Base-by-base conservation (phyloP, 2,888 invertebrate species). In the Diloba caeruleocephala region DNA sequence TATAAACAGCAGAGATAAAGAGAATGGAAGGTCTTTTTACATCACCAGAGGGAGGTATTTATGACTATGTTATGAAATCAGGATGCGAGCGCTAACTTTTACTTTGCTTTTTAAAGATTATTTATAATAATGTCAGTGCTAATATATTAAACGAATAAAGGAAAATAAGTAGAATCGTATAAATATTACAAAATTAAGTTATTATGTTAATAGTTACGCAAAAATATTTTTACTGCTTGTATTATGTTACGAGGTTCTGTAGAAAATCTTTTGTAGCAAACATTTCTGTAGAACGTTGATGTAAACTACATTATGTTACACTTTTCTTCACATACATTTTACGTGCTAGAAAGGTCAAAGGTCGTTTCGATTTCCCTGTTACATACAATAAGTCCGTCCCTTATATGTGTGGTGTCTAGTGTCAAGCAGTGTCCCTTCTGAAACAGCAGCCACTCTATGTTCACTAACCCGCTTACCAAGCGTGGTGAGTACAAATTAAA, bases 201-300 rank as follows among this genome's bases (percentile, higher is more conserved):
- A 43, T 62, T 62, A 62, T 62, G 63, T 51, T 63, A 62, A 62
- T 62, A 33, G 23, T 36, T 41, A 44, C 52, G 64, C 39, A 63
- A 63, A 45, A 9, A 23, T 28, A 26, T 32, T 14, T 7, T 44
- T 46, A 48, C 26, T 41, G 43, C 26, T 51, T 44, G 42, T 56
- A 46, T 36, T 50, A 62, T 43, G 14, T 57, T 41, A 29, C 23
- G 23, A 51, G 37, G 4, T 13, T 33, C n/a, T 36, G 34, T 12
- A 13, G 34, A 14, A 34, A 42, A 45, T 26, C 29, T 39, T 32
- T 46, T 42, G 14, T 13, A 19, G 32, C 49, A 38, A 44, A 49
- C 37, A 49, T 37, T 31, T 19, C 5, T 3, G 5, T 17, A 17
- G 17, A 5, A n/a, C n/a, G n/a, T n/a, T n/a, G n/a, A n/a, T n/a